A percentile compares a stretch with the other conserved stretches of the same genome.
These are phyloP conservation scores for Junonia oenone DNA, from an alignment of 2,888 invertebrate species.

Conservation along the genomic window DNA sequence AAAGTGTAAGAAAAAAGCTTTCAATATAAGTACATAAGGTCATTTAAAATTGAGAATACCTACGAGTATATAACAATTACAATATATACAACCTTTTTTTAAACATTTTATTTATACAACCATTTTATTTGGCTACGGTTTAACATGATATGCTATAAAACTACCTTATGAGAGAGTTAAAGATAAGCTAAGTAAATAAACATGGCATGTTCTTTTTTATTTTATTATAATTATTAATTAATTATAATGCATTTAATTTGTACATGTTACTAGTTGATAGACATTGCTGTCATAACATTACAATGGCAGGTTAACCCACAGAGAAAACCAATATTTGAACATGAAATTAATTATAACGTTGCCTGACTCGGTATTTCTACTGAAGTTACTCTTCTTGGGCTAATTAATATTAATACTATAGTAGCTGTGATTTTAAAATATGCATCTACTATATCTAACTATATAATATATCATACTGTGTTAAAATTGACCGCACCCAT, in stretches of 20 bases:
- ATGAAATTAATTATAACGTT: conserved; percentile 24
- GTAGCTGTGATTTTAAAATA: background rate
- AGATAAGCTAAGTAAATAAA: no score
- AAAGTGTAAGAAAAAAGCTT: background rate
- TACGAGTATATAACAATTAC: no score
- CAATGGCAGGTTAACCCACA: conserved; percentile 15
- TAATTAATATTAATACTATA: conserved; percentile 7
- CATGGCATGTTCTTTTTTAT: no score
- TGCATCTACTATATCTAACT: background rate
- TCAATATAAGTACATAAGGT: background rate
- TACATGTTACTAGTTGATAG: conserved; percentile 2
- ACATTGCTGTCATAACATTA: conserved; percentile 17
- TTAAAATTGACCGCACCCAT: no score
- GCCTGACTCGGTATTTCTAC: conserved; percentile 17
- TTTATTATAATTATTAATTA: no score
- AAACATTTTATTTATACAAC: no score
- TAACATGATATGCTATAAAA: no score
- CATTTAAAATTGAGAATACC: background rate
- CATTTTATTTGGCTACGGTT: no score
- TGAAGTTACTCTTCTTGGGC: conserved; percentile 3
- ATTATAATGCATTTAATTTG: conserved; percentile 4
- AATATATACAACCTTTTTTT: no score
- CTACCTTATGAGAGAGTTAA: no score
- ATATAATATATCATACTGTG: background rate
- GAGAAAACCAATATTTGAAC: conserved; percentile 22